A percentile compares a stretch with the other conserved stretches of the same genome.
These are phyloP conservation scores for Speoplatyrhinus poulsoni DNA, from an alignment of 2,113 vertebrate genomes.

Conservation along the genomic window DNA sequence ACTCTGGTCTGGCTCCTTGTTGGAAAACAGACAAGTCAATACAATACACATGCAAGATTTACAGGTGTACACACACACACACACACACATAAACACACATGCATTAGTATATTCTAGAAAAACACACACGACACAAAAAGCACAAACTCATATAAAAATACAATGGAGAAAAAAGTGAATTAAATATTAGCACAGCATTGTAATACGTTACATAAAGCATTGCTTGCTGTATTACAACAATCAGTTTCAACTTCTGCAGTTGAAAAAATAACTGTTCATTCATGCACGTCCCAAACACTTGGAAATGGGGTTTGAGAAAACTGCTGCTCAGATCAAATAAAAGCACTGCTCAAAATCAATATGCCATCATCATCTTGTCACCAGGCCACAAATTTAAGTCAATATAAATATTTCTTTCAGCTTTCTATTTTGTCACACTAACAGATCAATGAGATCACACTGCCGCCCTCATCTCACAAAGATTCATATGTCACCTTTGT, in stretches of 20 bases:
- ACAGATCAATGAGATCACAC: constrained; percentile 28
- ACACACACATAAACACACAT: not conserved
- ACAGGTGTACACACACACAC: constrained; percentile 5
- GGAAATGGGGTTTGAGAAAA: constrained; percentile 16
- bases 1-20: constrained; percentile 67
- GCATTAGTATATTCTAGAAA: not conserved
- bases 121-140: not conserved
- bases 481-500: constrained; percentile 26
- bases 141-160: not conserved
- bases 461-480: constrained; percentile 7
- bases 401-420: constrained; percentile 9
- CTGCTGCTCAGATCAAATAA: no score
- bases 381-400: constrained; percentile 18
- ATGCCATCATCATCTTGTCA: constrained; percentile 24
- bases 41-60: constrained; percentile 11
- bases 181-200: not conserved
- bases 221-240: not conserved
- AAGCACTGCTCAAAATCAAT: constrained; percentile 9
- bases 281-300: not conserved
- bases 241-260: not conserved
- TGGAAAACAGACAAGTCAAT: constrained; percentile 72
- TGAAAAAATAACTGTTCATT: not conserved
- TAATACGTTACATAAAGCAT: not conserved
- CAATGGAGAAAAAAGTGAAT: not conserved
- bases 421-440: constrained; percentile 23